phyloP scores from a whole-genome alignment of 2,888 invertebrate species.

The Cacoxenus indagator region DNA sequence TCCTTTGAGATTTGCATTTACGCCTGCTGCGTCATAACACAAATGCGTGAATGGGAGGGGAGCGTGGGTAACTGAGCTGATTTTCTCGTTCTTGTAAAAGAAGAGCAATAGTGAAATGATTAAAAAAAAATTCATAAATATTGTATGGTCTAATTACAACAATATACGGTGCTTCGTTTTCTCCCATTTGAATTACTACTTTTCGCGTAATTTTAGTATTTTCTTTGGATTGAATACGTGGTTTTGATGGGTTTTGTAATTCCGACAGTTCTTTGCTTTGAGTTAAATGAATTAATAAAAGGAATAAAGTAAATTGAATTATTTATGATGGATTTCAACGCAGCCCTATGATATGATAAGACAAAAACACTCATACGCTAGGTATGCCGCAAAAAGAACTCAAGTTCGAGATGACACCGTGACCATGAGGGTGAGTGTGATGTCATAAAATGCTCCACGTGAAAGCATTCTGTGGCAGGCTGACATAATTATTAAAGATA shows the following conservation, averaged over 20 bases:
- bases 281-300: background rate
- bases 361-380: background rate
- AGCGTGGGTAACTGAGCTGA: background rate
- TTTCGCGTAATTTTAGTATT: too few relatives aligned
- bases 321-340: background rate
- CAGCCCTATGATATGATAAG: background rate
- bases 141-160: too few relatives aligned
- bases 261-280: background rate
- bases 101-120: too few relatives aligned
- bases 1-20: conserved; percentile 43
- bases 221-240: too few relatives aligned
- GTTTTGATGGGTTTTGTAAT: background rate
- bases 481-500: too few relatives aligned
- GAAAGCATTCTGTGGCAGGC: background rate
- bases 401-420: background rate
- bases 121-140: too few relatives aligned
- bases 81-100: too few relatives aligned
- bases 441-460: too few relatives aligned
- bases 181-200: too few relatives aligned
- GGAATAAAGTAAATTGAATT: background rate
- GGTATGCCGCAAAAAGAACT: background rate
- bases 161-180: too few relatives aligned
- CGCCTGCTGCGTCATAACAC: conserved; percentile 48
- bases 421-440: too few relatives aligned
- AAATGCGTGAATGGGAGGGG: background rate